Conservation (phyloP, 2,797 vertebrate genomes). For the Chromis chromis region DNA sequence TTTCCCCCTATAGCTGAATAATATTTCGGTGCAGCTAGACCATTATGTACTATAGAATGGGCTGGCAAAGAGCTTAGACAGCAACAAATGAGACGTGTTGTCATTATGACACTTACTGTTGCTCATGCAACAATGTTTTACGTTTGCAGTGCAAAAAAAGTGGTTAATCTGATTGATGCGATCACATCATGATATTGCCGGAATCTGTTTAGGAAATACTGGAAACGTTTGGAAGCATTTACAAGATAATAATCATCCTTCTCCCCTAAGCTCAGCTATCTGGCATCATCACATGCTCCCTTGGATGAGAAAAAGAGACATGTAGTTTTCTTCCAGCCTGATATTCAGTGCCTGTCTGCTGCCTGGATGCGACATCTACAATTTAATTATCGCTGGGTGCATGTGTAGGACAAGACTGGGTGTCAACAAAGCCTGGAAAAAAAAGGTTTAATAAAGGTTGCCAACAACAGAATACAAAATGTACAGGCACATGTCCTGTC, state of each 20-base stretch:
- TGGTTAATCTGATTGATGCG: background rate
- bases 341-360: constrained; percentile 31
- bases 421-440: background rate
- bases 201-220: constrained; percentile 3
- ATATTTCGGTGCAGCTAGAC: too few species aligned
- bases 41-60: too few species aligned
- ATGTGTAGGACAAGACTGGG: background rate
- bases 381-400: background rate
- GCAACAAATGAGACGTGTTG: too few species aligned
- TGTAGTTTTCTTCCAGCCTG: constrained; percentile 6
- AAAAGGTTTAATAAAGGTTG: background rate
- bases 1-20: too few species aligned
- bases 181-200: background rate
- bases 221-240: constrained; percentile 9
- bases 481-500: too few species aligned
- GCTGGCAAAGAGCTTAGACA: too few species aligned
- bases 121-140: too few species aligned
- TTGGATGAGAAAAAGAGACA: background rate
- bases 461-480: too few species aligned
- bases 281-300: constrained; percentile 19
- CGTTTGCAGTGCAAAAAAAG: background rate
- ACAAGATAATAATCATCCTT: constrained; percentile 13
- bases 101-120: too few species aligned
- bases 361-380: constrained; percentile 8
- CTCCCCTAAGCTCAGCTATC: constrained; percentile 10